A percentile compares a stretch with the other conserved stretches of the same genome.
Conservation (phyloP, 30 jellyfish, hydroid and myxozoan genomes). For the Chrysaora quinquecirrha region DNA sequence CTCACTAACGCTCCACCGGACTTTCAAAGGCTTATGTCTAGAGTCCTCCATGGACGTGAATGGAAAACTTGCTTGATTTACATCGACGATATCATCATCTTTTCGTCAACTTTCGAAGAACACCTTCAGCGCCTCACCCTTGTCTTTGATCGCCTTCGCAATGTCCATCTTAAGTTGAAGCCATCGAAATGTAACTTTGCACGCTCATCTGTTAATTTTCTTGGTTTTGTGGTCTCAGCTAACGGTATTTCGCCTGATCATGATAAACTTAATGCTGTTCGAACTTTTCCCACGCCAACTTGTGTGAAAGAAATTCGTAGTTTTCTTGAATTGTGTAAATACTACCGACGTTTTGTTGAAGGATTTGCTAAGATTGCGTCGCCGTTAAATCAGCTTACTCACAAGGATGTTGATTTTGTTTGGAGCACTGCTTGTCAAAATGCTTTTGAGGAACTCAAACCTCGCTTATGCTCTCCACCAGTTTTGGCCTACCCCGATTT, state of each 20-base stretch:
- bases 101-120: slow-evolving; percentile 34
- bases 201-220: too few species aligned
- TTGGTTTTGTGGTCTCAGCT: slow-evolving; percentile 35
- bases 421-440: slow-evolving; percentile 13
- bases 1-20: slow-evolving; percentile 48
- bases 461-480: slow-evolving; percentile 35
- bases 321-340: slow-evolving; percentile 17
- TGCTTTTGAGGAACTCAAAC: slow-evolving; percentile 10
- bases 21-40: slow-evolving; percentile 53
- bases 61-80: slow-evolving; percentile 54
- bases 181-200: slow-evolving; percentile 42
- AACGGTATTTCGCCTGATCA: slow-evolving; percentile 52
- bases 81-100: too few species aligned
- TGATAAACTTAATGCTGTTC: slow-evolving; percentile 10
- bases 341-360: slow-evolving; percentile 51
- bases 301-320: slow-evolving; percentile 31
- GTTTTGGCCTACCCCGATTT: slow-evolving; percentile 21
- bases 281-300: slow-evolving; percentile 14
- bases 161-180: slow-evolving; percentile 26
- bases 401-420: slow-evolving; percentile 1
- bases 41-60: slow-evolving; percentile 36
- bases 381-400: too few species aligned
- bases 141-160: slow-evolving; percentile 47
- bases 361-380: too few species aligned
- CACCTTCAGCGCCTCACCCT: slow-evolving; percentile 29